Evolutionary conservation across 1,140 invertebrate genomes (phyloP), one percentile per base, ranked within the genome.

Genomic region (Drosophila ficusphila): DNA sequence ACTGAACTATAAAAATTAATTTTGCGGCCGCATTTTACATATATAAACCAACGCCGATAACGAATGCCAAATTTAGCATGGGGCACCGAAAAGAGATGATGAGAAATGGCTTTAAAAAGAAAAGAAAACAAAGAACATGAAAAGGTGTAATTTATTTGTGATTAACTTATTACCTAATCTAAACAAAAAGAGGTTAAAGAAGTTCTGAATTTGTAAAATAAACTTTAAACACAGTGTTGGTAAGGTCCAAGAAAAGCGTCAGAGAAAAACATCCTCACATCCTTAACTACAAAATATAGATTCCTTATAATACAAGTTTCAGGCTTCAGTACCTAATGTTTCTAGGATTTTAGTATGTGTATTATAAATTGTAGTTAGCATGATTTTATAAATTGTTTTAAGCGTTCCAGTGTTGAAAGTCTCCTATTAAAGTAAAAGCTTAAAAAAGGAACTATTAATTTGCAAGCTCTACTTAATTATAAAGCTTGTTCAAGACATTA

Each of bases 1-100:
- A 72, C 41, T 76, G 65, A 73, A 76, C 81, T 49, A 79, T 79
- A 68, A 73, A 76, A 71, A 76, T 85, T 67, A 85, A 79, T 85
- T 78, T 65, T 38, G 31, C 75, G 68, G 60, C 54, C 56, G 42
- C 56, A 77, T 49, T 77, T 68, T 33, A 51, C 62, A 48, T 31
- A 70, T 62, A 60, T 42, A 53, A 56, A 53, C 31, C 44, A 25
- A 61, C 27, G 23, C 52, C 49, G 16, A 52, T 48, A 56, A 57
- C 57, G 34, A 52, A 64, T 64, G 46, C 16, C 23, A 23, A 58
- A 16, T 19, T 49, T n/a, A 12, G 62, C 16, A 36, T 41, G 36
- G 14, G 25, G 7, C 1, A 12, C 21, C 21, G 18, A 29, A 41
- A 27, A 27, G 8, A 42, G 18, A 11, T n/a, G 19, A 42, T n/a